These are phyloP conservation scores for Forpus xanthops DNA, from an alignment of 2,797 vertebrate genomes.

Conservation along the genomic window DNA sequence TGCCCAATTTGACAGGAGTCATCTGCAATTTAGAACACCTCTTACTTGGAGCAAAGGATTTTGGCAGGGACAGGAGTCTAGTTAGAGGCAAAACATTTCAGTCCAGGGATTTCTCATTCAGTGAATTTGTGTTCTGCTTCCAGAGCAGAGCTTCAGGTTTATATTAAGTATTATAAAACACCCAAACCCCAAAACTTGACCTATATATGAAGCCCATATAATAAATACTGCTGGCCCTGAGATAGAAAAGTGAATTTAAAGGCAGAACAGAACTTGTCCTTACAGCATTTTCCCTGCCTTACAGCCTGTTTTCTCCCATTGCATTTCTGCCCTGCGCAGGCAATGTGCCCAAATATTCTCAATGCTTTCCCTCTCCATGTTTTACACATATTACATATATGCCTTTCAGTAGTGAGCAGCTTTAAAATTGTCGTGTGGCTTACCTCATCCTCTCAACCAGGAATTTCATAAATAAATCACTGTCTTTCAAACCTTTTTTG, in stretches of 20 bases:
- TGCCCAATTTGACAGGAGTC: background rate
- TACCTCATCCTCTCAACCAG: conserved; percentile 46
- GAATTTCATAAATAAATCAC: conserved; percentile 70
- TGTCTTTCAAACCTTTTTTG: conserved; percentile 63
- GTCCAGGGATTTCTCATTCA: background rate
- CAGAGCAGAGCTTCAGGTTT: background rate
- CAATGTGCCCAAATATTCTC: background rate
- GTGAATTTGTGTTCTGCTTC: background rate
- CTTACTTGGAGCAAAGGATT: background rate
- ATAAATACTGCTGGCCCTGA: background rate
- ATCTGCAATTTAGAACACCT: background rate
- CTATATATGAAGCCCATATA: background rate
- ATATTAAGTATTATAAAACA: background rate
- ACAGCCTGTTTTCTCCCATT: background rate
- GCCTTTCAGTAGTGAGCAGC: background rate
- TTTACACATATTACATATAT: background rate
- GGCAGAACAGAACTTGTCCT: background rate
- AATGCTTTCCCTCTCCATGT: background rate
- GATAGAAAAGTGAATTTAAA: background rate
- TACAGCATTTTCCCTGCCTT: background rate
- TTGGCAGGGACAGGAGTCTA: background rate
- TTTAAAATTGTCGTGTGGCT: conserved; percentile 35
- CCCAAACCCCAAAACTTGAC: background rate
- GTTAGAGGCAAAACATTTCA: background rate
- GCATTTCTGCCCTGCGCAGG: background rate